phyloP scores from a whole-genome alignment of 2,797 vertebrate species.

The Podarcis siculus region DNA sequence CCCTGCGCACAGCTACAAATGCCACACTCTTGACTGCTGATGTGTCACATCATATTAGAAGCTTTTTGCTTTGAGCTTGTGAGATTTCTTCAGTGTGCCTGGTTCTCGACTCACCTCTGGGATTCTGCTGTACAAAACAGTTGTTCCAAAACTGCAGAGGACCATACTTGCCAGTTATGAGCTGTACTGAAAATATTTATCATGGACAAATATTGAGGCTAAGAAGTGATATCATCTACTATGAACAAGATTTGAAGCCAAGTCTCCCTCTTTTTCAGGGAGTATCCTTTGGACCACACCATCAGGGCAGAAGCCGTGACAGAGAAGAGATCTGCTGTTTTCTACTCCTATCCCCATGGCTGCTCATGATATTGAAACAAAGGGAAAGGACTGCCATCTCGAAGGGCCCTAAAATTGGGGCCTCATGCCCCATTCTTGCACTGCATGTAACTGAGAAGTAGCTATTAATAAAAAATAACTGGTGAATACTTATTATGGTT shows the following conservation, averaged over 20 bases:
- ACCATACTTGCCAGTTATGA: neutral
- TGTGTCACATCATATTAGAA: neutral
- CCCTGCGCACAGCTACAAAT: neutral
- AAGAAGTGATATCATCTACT: neutral
- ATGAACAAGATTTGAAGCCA: neutral
- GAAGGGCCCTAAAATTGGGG: too few species aligned
- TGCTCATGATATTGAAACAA: neutral
- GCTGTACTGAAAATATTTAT: neutral
- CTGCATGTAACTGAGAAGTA: too few species aligned
- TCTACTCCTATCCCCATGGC: neutral
- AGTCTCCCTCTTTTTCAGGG: neutral
- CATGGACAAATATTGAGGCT: neutral
- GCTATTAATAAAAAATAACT: too few species aligned
- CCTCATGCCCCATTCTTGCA: too few species aligned
- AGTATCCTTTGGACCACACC: neutral
- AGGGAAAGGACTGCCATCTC: neutral
- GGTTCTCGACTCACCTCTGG: neutral
- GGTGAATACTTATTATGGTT: too few species aligned
- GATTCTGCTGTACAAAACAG: neutral
- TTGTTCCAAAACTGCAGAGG: neutral
- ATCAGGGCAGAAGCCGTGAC: neutral
- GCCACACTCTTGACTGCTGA: neutral
- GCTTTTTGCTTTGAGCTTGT: neutral
- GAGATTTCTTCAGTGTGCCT: neutral
- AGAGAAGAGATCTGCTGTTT: neutral